Evolutionary conservation across 92 coral and sea anemone genomes (phyloP).

Genomic region (Blastomussa wellsi): DNA sequence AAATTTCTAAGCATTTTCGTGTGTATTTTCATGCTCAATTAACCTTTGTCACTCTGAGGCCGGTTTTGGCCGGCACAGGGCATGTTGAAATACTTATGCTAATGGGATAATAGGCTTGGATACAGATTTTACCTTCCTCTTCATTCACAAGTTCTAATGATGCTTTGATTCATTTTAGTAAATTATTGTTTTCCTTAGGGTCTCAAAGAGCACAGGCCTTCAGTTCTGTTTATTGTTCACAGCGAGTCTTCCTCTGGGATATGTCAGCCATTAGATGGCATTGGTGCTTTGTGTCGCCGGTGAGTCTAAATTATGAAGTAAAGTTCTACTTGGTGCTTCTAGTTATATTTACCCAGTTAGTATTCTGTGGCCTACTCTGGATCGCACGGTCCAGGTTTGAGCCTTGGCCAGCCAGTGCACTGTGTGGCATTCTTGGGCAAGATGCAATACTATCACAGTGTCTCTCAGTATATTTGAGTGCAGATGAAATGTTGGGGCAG

Average conservation of each 20-base stretch:
- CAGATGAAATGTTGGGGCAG: too few relatives aligned
- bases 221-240: constrained; percentile 86
- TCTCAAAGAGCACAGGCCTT: constrained; percentile 82
- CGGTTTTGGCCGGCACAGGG: too few relatives aligned
- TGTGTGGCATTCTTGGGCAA: too few relatives aligned
- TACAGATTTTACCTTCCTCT: not conserved
- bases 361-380: not conserved
- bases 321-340: not conserved
- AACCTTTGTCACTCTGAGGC: too few relatives aligned
- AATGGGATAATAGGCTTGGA: not conserved
- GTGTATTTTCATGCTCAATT: too few relatives aligned
- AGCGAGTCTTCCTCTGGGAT: constrained; percentile 95
- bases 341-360: too few relatives aligned
- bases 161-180: not conserved
- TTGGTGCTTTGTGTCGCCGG: constrained; percentile 91
- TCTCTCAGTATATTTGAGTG: too few relatives aligned
- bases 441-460: too few relatives aligned
- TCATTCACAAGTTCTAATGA: not conserved
- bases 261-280: constrained; percentile 92
- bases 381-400: too few relatives aligned
- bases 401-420: too few relatives aligned
- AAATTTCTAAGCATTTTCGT: too few relatives aligned
- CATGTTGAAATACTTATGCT: too few relatives aligned
- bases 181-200: constrained; percentile 46
- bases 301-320: constrained; percentile 30